Base-by-base conservation (phyloP, 2,797 vertebrate genomes). In the Darevskia mixta region DNA sequence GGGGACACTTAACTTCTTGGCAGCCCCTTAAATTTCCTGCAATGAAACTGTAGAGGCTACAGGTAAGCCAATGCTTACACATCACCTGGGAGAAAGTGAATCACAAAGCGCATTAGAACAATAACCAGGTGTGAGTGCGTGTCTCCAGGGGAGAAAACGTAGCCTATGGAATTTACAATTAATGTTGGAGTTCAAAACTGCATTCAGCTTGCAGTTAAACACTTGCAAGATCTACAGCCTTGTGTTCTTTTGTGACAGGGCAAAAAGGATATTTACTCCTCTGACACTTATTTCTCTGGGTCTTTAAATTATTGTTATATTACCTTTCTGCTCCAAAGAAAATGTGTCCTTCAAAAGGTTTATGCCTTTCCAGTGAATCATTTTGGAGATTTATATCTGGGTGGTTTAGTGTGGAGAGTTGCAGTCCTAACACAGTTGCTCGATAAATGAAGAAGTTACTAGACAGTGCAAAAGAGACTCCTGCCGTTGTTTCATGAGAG, bases 231-330 rank as follows among this genome's bases (percentile, higher is more conserved):
- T 90, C 85, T 73, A 95, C 23, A 66, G 78, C 83, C 67, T 45
- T 88, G 35, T 78, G 91, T 84, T 88, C 87, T 82, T 88, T 76
- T 93, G 90, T 91, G 83, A 79, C 0, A 90, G 90, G 82, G 86
- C 87, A 83, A 93, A 93, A 93, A 91, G 87, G 73, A 92, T 93
- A 92, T 92, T 90, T 91, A 93, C 89, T 93, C 89, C 85, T 82
- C 83, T 88, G 76, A 82, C 0, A 0, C 2, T 94, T 93, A 92
- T 91, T 95, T 89, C 88, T 91, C 93, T 95, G 76, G 88, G 92
- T 89, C 78, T 91, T 92, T 95, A 92, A 88, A 94, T 95, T 95
- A 92, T 86, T 86, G 93, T 93, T 93, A 83, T 91, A 87, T 81
- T 87, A 86, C 87, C 92, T 76, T 92, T 94, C 91, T 87, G 86